Evolutionary conservation across 2,888 invertebrate species (phyloP).

Genomic region (Gnatocerus cornutus): DNA sequence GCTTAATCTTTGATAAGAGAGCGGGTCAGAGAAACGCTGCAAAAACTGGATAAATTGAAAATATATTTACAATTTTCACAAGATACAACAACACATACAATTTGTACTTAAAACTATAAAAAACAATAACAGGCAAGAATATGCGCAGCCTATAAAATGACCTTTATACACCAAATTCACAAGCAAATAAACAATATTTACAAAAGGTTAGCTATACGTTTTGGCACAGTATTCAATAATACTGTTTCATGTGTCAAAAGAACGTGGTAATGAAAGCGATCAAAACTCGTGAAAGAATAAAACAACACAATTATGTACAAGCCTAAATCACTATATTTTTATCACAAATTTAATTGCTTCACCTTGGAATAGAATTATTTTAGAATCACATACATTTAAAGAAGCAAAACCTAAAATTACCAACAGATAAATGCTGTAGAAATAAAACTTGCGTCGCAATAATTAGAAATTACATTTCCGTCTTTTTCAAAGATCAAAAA

Average conservation of each 20-base stretch:
- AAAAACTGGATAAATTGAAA: conserved; percentile 65
- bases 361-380: conserved; percentile 66
- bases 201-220: conserved; percentile 58
- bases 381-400: conserved; percentile 69
- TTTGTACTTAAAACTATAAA: conserved; percentile 71
- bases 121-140: conserved; percentile 72
- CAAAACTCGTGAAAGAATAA: conserved; percentile 52
- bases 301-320: conserved; percentile 62
- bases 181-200: conserved; percentile 64
- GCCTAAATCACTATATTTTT: conserved; percentile 63
- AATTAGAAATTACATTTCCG: conserved; percentile 53
- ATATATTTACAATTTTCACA: conserved; percentile 71
- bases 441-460: conserved; percentile 36
- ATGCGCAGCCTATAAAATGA: conserved; percentile 69
- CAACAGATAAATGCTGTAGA: conserved; percentile 56
- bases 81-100: conserved; percentile 71
- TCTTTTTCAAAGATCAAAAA: conserved; percentile 51
- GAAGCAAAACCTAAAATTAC: conserved; percentile 65
- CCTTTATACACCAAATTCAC: conserved; percentile 64
- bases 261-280: conserved; percentile 49
- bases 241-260: conserved; percentile 59
- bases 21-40: neutral
- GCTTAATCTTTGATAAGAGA: no score
- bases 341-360: conserved; percentile 71
- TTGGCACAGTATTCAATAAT: conserved; percentile 68